A percentile compares a stretch with the other conserved stretches of the same genome.
phyloP scores from a whole-genome alignment of 2,888 invertebrate species.

The Baronia brevicornis region DNA sequence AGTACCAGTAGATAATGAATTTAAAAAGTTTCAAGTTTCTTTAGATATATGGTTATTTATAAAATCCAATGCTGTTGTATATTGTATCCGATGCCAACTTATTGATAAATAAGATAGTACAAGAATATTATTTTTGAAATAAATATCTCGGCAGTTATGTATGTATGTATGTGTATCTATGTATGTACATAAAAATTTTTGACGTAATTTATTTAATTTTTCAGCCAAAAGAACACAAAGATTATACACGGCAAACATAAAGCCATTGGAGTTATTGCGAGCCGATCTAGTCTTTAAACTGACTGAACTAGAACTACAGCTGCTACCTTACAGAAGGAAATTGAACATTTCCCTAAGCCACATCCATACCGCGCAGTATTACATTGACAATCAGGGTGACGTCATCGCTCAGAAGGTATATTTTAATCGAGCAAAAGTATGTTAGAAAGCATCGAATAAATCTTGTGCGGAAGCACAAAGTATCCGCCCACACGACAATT shows the following conservation, averaged over 20 bases:
- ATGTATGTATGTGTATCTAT: not conserved
- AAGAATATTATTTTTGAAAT: no score
- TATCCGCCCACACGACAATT: conserved; percentile 14
- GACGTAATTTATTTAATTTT: conserved; percentile 17
- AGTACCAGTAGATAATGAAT: no score
- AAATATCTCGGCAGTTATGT: not conserved
- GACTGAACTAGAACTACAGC: conserved; percentile 83
- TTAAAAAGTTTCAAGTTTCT: no score
- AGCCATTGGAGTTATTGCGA: conserved; percentile 80
- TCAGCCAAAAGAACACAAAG: conserved; percentile 78
- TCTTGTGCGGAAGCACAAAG: conserved; percentile 9
- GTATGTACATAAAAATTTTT: not conserved
- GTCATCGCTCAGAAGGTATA: conserved; percentile 81
- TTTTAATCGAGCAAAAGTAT: not conserved
- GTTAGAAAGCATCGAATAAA: conserved; percentile 12
- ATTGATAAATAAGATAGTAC: no score
- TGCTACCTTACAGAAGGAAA: conserved; percentile 82
- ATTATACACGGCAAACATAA: conserved; percentile 78
- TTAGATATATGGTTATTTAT: no score
- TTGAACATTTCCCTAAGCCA: conserved; percentile 83
- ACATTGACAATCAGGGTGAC: conserved; percentile 82
- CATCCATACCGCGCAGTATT: conserved; percentile 85
- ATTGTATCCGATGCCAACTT: no score
- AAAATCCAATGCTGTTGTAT: no score
- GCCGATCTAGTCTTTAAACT: conserved; percentile 85